Evolutionary conservation across 2,888 invertebrate genomes (phyloP), one percentile per base, ranked within the genome.

Genomic region (Brachylomia viminalis): DNA sequence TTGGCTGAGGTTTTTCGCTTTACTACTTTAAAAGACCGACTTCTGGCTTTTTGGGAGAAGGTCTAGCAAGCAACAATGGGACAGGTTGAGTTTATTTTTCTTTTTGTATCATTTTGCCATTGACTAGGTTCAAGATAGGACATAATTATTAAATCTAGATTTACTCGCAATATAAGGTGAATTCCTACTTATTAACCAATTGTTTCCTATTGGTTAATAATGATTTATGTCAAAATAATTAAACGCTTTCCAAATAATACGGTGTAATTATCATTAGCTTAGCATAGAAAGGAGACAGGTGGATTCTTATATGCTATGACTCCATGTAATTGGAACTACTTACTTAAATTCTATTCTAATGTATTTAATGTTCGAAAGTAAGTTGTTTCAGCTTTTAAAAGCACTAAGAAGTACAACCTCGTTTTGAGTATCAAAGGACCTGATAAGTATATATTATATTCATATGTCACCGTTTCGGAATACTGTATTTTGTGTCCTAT

Each of bases 1-100:
- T 79, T 83, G 86, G 72, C 70, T 66, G 64, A 84, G 81, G 75
- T 77, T 83, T 81, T 79, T 80, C 64, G 49, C 73, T 72, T 77
- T 68, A 79, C 72, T 77, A 66, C 69, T 83, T 79, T 76, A 80
- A 86, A 88, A 72, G 66, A 74, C 62, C 75, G 74, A 65, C 76
- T 82, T 76, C 62, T 82, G 74, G 64, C 68, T 76, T 88, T 79
- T 80, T 61, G 20, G 38, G 49, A 47, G 61, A 73, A 61, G 33
- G 33, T 56, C 42, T 27, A 82, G 27, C 1, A 20, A 17, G 13
- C 58, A 33, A 47, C 27, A 84, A 52, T 17, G 11, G 17, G 7
- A 23, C 23, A 20, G 23, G 38, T 47, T 23, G 47, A 15, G 49
- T 45, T 30, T 45, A 42, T 59, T 47, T 67, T 45, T 45, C 5